Evolutionary conservation across 2,113 vertebrate genomes (phyloP).

Genomic region (Calidris pygmaea): DNA sequence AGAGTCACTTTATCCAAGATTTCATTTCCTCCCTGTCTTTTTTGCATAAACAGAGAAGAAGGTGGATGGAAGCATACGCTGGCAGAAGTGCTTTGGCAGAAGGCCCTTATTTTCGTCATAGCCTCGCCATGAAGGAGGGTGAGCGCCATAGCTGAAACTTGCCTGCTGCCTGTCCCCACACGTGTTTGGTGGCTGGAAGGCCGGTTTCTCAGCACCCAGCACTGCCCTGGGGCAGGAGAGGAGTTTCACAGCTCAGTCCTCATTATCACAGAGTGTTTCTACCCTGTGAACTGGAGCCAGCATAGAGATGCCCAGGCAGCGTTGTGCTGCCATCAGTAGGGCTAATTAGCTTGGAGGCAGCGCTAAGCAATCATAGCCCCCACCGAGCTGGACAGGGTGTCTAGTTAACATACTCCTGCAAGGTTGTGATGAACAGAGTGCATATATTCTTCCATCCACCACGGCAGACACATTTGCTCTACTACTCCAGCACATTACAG

Average conservation of each 20-base stretch:
- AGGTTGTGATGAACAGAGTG: not conserved
- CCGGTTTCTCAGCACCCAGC: not conserved
- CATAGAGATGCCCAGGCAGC: not conserved
- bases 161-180: not conserved
- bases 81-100: not conserved
- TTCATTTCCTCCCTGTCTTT: slow-evolving; percentile 21
- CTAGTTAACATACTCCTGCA: not conserved
- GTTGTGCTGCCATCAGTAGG: not conserved
- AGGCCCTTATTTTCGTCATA: not conserved
- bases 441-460: not conserved
- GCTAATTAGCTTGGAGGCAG: not conserved
- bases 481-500: not conserved
- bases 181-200: not conserved
- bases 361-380: not conserved
- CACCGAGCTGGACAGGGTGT: not conserved
- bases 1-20: slow-evolving; percentile 7
- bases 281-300: not conserved
- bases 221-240: not conserved
- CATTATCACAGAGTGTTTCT: not conserved
- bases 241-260: not conserved
- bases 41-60: not conserved
- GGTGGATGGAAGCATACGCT: not conserved
- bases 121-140: not conserved
- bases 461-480: not conserved
- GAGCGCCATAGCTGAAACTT: not conserved